A percentile compares a stretch with the other conserved stretches of the same genome.
phyloP scores from a whole-genome alignment of 23 tunicate species.

The Ascidia mentula region DNA sequence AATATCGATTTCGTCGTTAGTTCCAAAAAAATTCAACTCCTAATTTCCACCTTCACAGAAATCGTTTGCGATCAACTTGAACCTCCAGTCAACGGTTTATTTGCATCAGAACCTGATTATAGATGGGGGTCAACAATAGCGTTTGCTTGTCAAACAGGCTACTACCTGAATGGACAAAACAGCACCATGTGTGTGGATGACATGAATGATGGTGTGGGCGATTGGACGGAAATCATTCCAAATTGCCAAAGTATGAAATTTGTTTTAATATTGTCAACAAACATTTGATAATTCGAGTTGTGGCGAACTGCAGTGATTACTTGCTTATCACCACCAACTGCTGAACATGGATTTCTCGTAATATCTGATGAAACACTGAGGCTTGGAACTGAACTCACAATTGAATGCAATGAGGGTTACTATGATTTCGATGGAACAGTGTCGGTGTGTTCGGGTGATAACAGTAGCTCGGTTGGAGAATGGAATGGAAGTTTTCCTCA shows the following conservation, averaged over 20 bases:
- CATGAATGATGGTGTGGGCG: conserved; percentile 27
- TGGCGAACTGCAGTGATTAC: conserved; percentile 28
- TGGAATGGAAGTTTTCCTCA: conserved; percentile 48
- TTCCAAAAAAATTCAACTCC: no score
- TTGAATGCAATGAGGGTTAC: conserved; percentile 15
- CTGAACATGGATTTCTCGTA: conserved; percentile 11
- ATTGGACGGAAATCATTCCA: conserved; percentile 27
- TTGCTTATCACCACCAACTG: not conserved
- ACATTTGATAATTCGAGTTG: not conserved
- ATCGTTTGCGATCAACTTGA: not conserved
- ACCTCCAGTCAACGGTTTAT: not conserved
- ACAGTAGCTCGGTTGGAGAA: conserved; percentile 34
- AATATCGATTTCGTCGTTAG: not conserved
- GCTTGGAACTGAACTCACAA: conserved; percentile 19
- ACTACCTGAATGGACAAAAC: not conserved
- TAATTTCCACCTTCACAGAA: not conserved
- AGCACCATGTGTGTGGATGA: conserved; percentile 15
- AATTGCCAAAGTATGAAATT: conserved; percentile 17
- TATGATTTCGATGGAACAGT: not conserved
- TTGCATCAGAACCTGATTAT: not conserved
- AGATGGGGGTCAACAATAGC: not conserved
- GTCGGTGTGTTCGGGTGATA: not conserved
- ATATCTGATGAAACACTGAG: conserved; percentile 2
- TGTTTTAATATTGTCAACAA: not conserved
- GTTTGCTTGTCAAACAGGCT: conserved; percentile 15